Evolutionary conservation across 2,797 vertebrate genomes (phyloP).

Genomic region (Zalophus californianus): DNA sequence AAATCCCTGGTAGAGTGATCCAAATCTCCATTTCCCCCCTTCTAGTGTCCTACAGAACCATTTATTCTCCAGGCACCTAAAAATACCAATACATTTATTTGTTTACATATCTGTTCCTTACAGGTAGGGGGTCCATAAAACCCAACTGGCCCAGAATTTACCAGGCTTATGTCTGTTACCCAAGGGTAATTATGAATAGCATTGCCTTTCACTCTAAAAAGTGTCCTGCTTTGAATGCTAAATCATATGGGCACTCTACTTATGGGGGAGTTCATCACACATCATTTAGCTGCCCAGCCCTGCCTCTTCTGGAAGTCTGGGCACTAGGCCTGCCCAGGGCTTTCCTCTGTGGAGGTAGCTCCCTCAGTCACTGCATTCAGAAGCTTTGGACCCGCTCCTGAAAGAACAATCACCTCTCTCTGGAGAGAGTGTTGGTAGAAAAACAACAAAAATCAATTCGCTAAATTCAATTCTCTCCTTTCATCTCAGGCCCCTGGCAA

Average conservation of each 20-base stretch:
- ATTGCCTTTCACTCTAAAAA: neutral
- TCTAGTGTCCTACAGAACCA: neutral
- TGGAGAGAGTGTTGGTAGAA: neutral
- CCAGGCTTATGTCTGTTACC: neutral
- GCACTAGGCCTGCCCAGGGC: neutral
- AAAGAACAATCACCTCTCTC: neutral
- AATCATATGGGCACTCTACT: neutral
- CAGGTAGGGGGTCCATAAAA: neutral
- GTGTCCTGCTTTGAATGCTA: neutral
- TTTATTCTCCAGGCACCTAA: neutral
- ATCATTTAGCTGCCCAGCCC: neutral
- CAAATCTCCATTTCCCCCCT: neutral
- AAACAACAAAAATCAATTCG: neutral
- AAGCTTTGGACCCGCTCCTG: neutral
- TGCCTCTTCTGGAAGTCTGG: neutral
- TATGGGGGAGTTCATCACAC: neutral
- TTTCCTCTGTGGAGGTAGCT: neutral
- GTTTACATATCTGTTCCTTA: neutral
- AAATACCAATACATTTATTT: neutral
- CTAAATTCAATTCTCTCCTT: conserved; percentile 33
- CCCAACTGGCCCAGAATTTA: neutral
- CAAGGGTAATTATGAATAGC: neutral
- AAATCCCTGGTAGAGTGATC: neutral
- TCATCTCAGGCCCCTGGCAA: neutral
- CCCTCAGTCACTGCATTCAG: neutral